Base-by-base conservation (phyloP, 2,113 vertebrate species). In the Erinaceus europaeus region DNA sequence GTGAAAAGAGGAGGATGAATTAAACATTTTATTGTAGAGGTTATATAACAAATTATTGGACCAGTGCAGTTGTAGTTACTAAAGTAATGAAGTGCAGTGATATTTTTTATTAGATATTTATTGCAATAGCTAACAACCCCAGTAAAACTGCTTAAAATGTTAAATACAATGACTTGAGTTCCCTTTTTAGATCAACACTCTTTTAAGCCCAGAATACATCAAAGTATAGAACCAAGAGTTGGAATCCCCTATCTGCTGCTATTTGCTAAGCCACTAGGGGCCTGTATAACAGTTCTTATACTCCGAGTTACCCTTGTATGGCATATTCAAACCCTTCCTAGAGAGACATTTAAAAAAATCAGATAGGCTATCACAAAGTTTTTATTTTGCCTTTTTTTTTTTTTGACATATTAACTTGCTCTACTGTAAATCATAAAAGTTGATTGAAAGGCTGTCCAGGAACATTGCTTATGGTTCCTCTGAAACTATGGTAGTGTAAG, bases 261-360 rank as follows among this genome's bases (percentile, higher is more conserved):
- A 95, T 95, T 91, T 94, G 88, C 96, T 93, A 93, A 95, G 95
- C 98, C 98, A 97, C 98, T 99, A 99, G 98, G 98, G 98, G 98
- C 98, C 98, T 98, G 97, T 98, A 96, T 97, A 98, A 96, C 98
- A 97, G 97, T 96, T 97, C 94, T 95, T 93, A 8, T 74, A 87
- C 92, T 46, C 91, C 94, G 89, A 94, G 91, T 93, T 89, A 94
- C 94, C 90, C 81, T 95, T 82, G 32, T 89, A 83, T 84, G 88
- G 79, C 94, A 94, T 94, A 93, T 81, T 93, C 80, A 96, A 83
- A 71, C 76, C 59, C 88, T 96, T 94, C 93, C 95, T 94, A 92
- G 91, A 96, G 92, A 91, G 86, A 80, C n/a, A 2, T 91, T 92
- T 42, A 74, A 53, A 81, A 55, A 65, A 79, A 75, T 64, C 59